phyloP scores from a whole-genome alignment of 2,113 vertebrate genomes.

The Psittacula cyanocephala region DNA sequence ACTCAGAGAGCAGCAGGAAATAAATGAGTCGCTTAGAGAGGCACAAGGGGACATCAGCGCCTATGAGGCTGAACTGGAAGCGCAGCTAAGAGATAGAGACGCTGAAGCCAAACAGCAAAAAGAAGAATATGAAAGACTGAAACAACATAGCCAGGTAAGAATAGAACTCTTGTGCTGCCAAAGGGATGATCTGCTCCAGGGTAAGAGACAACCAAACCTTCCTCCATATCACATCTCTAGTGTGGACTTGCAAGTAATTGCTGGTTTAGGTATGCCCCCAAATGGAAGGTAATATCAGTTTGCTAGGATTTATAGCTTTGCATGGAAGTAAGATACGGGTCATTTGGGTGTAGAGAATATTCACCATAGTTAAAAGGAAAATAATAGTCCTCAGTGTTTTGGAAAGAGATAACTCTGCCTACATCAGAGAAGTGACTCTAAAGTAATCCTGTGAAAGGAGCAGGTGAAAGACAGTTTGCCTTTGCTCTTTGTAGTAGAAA shows the following conservation, averaged over 20 bases:
- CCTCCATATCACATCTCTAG: not conserved
- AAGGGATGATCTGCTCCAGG: not conserved
- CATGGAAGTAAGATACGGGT: not conserved
- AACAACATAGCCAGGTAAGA: conserved; percentile 72
- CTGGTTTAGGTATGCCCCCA: not conserved
- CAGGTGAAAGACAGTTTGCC: not conserved
- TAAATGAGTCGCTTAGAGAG: conserved; percentile 74
- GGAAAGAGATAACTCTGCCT: not conserved
- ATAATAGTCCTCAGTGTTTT: not conserved
- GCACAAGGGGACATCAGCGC: conserved; percentile 71
- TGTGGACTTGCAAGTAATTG: fast-evolving
- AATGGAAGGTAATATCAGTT: not conserved
- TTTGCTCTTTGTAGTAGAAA: not conserved
- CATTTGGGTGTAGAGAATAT: not conserved
- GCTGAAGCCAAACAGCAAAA: conserved; percentile 75
- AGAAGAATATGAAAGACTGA: conserved; percentile 76
- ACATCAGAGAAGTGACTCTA: not conserved
- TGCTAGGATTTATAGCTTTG: not conserved
- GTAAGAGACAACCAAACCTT: not conserved
- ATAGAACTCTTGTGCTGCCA: not conserved
- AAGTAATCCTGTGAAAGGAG: not conserved
- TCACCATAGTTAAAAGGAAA: not conserved
- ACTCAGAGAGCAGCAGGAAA: conserved; percentile 71
- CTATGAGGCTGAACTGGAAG: conserved; percentile 77
- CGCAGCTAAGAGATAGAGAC: conserved; percentile 71